These are phyloP conservation scores for Zaprionus africanus DNA, from an alignment of 1,140 invertebrate genomes.

Conservation along the genomic window DNA sequence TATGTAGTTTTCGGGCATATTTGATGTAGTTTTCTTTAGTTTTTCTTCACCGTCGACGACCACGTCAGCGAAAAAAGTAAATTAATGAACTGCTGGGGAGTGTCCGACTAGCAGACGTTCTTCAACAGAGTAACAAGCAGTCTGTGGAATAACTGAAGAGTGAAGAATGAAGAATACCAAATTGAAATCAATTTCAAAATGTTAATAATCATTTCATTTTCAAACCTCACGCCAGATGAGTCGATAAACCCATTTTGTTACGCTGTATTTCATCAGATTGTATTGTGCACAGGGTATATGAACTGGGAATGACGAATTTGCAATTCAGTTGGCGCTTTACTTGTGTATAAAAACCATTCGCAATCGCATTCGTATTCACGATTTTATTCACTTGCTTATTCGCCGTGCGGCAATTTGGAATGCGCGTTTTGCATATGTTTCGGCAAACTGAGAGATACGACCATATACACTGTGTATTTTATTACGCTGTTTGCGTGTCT, in stretches of 20 bases:
- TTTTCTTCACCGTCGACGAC: slow-evolving; percentile 1
- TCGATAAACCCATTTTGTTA: neutral
- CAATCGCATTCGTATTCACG: slow-evolving; percentile 13
- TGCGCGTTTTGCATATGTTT: slow-evolving; percentile 52
- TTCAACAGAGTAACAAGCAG: no score
- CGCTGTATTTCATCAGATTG: neutral
- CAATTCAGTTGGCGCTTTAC: slow-evolving; percentile 27
- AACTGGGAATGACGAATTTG: slow-evolving; percentile 23
- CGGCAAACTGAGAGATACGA: slow-evolving; percentile 29
- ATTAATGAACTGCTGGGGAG: neutral
- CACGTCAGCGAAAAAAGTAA: slow-evolving; percentile 36
- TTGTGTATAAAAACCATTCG: slow-evolving; percentile 23
- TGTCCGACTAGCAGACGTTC: neutral
- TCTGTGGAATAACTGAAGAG: no score
- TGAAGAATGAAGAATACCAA: no score
- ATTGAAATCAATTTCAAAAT: neutral
- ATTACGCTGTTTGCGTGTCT: neutral
- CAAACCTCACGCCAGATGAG: neutral
- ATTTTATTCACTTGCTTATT: slow-evolving; percentile 36
- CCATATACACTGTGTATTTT: slow-evolving; percentile 18
- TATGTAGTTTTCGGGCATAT: neutral
- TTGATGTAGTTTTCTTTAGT: neutral
- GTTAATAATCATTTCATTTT: neutral
- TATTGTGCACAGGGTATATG: slow-evolving; percentile 13
- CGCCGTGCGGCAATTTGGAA: slow-evolving; percentile 39